These are phyloP conservation scores for Scatophagus argus DNA, from an alignment of 2,113 vertebrate genomes.

Conservation along the genomic window DNA sequence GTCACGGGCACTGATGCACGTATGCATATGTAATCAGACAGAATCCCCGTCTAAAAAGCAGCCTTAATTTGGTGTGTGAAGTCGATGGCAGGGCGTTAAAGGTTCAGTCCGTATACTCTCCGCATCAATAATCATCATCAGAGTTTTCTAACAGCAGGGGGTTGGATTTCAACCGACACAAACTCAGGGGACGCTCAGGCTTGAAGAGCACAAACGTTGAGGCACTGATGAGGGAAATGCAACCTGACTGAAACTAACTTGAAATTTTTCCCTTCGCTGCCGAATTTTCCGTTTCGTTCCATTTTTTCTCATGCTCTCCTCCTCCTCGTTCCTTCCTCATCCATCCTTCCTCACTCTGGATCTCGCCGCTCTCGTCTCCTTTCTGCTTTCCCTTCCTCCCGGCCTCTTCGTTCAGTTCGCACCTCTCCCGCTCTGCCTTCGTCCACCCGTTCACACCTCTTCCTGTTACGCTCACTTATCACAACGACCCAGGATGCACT, in stretches of 20 bases:
- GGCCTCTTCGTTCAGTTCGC: not conserved
- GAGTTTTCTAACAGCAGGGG: not conserved
- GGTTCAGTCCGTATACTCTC: not conserved
- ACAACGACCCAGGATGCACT: constrained; percentile 23
- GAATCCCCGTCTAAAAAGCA: constrained; percentile 11
- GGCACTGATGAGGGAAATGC: too few relatives aligned
- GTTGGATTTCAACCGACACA: not conserved
- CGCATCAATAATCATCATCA: constrained; percentile 4
- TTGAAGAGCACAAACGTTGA: too few relatives aligned
- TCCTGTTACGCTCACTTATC: not conserved
- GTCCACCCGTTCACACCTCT: constrained; percentile 1
- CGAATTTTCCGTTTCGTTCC: too few relatives aligned
- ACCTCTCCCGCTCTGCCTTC: not conserved
- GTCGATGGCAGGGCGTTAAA: not conserved
- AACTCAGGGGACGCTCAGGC: not conserved
- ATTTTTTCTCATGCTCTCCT: too few relatives aligned
- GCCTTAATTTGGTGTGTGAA: constrained; percentile 27
- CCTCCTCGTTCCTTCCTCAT: too few relatives aligned
- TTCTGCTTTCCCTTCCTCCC: not conserved
- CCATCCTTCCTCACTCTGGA: too few relatives aligned
- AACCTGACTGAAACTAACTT: too few relatives aligned
- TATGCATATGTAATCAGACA: not conserved
- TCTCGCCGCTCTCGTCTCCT: too few relatives aligned
- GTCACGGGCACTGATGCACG: not conserved
- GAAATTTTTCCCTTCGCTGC: too few relatives aligned